Conservation (phyloP, 2,797 vertebrate genomes). For the Acipenser oxyrinchus region DNA sequence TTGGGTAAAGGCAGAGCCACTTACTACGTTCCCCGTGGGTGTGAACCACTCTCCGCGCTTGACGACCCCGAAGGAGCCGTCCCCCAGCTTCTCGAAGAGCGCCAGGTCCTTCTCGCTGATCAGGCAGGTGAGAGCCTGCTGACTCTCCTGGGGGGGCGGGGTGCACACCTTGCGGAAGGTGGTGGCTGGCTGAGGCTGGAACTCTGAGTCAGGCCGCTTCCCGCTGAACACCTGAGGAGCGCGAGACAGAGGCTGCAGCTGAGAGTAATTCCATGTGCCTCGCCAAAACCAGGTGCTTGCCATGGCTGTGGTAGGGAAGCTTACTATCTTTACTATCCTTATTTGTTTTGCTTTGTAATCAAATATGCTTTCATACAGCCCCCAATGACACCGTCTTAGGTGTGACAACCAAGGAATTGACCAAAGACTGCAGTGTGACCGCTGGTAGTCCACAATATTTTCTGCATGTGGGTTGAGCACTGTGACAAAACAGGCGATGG, state of each 20-base stretch:
- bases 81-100: conserved; percentile 88
- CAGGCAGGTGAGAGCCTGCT: conserved; percentile 85
- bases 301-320: too few species aligned
- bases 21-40: conserved; percentile 78
- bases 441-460: too few species aligned
- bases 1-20: conserved; percentile 12
- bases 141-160: conserved; percentile 60
- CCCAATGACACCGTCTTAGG: too few species aligned
- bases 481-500: too few species aligned
- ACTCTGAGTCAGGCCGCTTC: conserved; percentile 78
- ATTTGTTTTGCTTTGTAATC: too few species aligned
- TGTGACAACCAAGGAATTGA: too few species aligned
- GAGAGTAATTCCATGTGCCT: conserved; percentile 18
- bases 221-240: conserved; percentile 81
- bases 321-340: too few species aligned
- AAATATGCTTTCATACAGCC: too few species aligned
- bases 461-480: too few species aligned
- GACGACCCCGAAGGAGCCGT: conserved; percentile 90
- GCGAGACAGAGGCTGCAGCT: conserved; percentile 21
- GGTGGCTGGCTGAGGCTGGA: conserved; percentile 71
- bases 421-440: too few species aligned
- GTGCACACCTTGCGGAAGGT: conserved; percentile 76
- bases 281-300: background rate
- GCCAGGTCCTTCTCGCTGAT: conserved; percentile 88
- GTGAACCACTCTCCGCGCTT: conserved; percentile 89